Percentiles rank a stretch among this genome's conserved stretches.
Conservation (phyloP, 1,140 invertebrate species). For the Drosophila sulfurigaster region DNA sequence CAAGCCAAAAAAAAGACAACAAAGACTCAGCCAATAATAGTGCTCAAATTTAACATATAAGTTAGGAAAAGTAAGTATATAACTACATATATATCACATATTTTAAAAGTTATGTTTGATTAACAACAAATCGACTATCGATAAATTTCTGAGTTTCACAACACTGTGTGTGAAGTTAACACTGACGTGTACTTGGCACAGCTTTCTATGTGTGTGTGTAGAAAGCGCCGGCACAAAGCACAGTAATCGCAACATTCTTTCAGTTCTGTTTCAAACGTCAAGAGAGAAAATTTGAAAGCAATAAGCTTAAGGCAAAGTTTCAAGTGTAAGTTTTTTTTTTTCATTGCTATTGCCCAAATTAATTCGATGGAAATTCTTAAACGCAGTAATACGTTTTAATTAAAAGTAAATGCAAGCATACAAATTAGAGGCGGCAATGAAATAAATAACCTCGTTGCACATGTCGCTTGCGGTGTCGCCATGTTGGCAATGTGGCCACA, state of each 20-base stretch:
- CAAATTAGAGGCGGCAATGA: background rate
- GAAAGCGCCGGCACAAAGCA: constrained; percentile 58
- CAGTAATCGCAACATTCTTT: constrained; percentile 52
- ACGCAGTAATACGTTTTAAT: background rate
- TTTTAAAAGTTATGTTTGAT: constrained; percentile 45
- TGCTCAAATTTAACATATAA: constrained; percentile 55
- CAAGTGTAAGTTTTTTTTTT: constrained; percentile 61
- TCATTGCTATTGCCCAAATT: constrained; percentile 3
- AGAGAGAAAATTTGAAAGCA: constrained; percentile 42
- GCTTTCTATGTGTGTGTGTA: constrained; percentile 35
- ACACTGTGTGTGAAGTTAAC: constrained; percentile 45
- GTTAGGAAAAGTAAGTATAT: constrained; percentile 73
- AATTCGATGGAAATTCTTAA: background rate
- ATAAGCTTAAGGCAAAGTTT: constrained; percentile 23
- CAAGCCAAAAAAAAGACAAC: constrained; percentile 65
- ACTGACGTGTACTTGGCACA: constrained; percentile 71
- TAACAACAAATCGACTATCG: constrained; percentile 26
- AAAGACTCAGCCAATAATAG: constrained; percentile 54
- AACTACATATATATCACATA: constrained; percentile 42
- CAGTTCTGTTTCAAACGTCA: constrained; percentile 70
- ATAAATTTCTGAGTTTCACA: constrained; percentile 42
- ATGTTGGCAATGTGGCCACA: constrained; percentile 65
- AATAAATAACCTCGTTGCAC: constrained; percentile 20
- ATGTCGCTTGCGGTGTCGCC: constrained; percentile 39
- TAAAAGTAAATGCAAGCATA: constrained; percentile 5